Conservation (phyloP, 2,113 vertebrate species). For the Pteropus alecto region DNA sequence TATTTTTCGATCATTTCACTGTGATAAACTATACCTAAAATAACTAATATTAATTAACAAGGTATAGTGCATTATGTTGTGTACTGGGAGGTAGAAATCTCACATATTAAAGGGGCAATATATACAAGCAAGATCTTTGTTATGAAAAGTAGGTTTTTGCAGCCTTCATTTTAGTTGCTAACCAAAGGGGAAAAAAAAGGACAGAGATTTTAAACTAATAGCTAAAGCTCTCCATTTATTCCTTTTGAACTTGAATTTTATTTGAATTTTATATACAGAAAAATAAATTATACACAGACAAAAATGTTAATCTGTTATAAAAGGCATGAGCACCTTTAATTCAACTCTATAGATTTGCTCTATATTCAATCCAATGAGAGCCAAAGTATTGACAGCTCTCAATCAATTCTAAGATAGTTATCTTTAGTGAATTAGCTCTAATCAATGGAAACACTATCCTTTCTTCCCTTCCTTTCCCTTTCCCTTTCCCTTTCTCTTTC, state of each 20-base stretch:
- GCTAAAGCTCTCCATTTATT: background rate
- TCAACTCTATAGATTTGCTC: background rate
- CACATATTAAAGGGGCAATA: background rate
- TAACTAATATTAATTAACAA: background rate
- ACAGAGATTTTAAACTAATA: background rate
- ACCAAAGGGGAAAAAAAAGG: background rate
- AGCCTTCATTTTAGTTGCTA: background rate
- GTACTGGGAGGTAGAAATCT: background rate
- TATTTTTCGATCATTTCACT: constrained; percentile 45
- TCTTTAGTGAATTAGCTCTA: background rate
- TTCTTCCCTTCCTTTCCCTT: too few relatives aligned
- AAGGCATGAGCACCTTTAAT: background rate
- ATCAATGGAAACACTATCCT: background rate
- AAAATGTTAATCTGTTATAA: background rate
- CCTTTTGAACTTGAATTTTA: background rate
- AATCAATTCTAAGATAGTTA: background rate
- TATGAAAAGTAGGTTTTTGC: background rate
- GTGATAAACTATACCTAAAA: background rate
- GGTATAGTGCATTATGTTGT: background rate
- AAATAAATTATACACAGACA: background rate
- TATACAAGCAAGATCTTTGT: background rate
- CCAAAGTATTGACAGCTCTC: background rate
- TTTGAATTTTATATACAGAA: background rate
- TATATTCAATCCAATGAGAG: background rate
- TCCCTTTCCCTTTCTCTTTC: too few relatives aligned